Percentiles rank a stretch among this genome's conserved stretches.
These are phyloP conservation scores for Callimorpha dominula DNA, from an alignment of 2,888 invertebrate species.

Conservation along the genomic window DNA sequence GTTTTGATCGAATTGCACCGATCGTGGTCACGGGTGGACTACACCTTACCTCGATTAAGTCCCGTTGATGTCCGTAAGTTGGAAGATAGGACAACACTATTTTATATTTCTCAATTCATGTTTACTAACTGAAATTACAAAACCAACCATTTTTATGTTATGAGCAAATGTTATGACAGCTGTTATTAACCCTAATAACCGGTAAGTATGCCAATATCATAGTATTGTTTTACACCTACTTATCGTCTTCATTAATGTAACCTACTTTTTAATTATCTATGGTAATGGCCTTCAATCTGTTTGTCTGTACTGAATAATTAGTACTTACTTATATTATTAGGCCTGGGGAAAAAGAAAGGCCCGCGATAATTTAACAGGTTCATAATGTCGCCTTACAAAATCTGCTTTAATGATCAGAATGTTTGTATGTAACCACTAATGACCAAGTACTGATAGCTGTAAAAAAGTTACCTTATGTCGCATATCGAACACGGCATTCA, in stretches of 20 bases:
- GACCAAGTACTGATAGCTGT: too few species aligned
- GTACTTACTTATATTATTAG: not conserved
- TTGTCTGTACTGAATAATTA: not conserved
- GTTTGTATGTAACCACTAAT: too few species aligned
- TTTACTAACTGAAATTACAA: not conserved
- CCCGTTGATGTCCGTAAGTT: not conserved
- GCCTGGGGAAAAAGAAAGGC: too few species aligned
- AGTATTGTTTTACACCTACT: not conserved
- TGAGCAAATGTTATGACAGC: not conserved
- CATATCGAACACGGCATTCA: too few species aligned
- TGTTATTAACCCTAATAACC: not conserved
- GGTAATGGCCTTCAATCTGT: not conserved
- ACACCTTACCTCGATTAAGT: not conserved
- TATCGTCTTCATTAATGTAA: not conserved
- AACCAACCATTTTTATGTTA: not conserved
- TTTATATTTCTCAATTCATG: not conserved
- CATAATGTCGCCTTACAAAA: too few species aligned
- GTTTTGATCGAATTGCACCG: not conserved
- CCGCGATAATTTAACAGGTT: too few species aligned
- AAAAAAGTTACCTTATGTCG: too few species aligned
- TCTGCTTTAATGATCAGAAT: too few species aligned
- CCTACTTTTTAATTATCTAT: not conserved
- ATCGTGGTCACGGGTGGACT: too few species aligned
- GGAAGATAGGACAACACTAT: not conserved
- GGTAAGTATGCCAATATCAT: conserved; percentile 6